Base-by-base conservation (phyloP, 2,888 invertebrate species). In the Pterostichus madidus region DNA sequence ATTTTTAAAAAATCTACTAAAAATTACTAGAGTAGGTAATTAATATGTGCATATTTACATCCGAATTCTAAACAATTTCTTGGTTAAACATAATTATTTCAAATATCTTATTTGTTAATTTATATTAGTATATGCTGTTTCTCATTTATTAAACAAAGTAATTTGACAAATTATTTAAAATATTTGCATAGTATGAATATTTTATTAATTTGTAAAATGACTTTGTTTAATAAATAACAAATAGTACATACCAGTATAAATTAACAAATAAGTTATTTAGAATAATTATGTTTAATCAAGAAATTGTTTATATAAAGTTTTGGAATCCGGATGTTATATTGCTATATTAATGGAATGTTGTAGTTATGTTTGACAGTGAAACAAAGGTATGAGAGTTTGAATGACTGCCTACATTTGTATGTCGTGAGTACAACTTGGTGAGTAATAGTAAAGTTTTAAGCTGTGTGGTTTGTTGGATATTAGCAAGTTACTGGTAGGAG, bases 391-490 rank as follows among this genome's bases (percentile, higher is more conserved):
- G 68, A 11, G 2, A 44, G 68, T 71, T 56, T 39, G 68, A 71
- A 11, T 39, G 24, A 0, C 44, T 39, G 24, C 1, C 44, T 39
- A 44, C 44, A 71, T 44, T 44, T 71, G 13, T 71, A 17, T 71
- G 15, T 44, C 3, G n/a, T 44, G 15, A 44, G 15, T 71, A 32
- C 6, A 17, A 56, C 32, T 32, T 61, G 61, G 10, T 15, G 44
- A 44, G 64, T 64, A 64, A 31, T 64, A 32, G 64, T 44, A 71
- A 71, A 71, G 68, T 71, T 71, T 39, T 44, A 71, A 71, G 68
- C 46, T 71, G 39, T 44, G 68, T 17, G 44, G 68, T 71, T 71
- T 71, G 68, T 71, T 44, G 17, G 68, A 15, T 71, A 71, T 71
- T 71, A 71, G 44, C 11, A 44, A 68, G 68, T 71, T 71, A 64